Base-by-base conservation (phyloP, 2,797 vertebrate genomes). In the Anguilla marmorata region DNA sequence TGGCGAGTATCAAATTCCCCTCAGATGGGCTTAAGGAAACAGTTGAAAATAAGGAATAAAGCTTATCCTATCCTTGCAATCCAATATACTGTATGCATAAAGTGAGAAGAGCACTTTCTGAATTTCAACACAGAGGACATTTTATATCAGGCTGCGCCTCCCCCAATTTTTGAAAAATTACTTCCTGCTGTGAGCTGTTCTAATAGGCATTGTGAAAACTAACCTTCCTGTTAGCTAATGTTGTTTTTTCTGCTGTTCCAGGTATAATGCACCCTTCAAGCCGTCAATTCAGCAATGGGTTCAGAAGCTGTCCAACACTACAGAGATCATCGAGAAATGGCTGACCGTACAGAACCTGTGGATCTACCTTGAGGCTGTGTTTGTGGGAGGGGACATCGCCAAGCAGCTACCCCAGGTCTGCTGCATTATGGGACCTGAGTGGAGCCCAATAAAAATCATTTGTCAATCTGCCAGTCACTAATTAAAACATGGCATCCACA, bases 301-400 rank as follows among this genome's bases (percentile, higher is more conserved):
- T 1, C 96, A 97, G 86, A 97, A 97, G 84, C 90, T 98, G 69
- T 96, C 97, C 88, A 97, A 93, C 92, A 96, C 96, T 84, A 95
- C 95, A 1, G 97, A 97, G 92, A 94, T 97, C 88, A 95, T 97
- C 9, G 97, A 97, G 93, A 96, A 96, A 89, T 97, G 97, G 97
- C 50, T 97, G 88, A 96, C 92, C 0, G 97, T 97, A 14, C 97
- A 97, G 85, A 97, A 97, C 92, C 96, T 98, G 33, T 98, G 97
- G 97, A 95, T 98, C 94, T 98, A 98, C 90, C 95, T 98, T 82
- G 97, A 98, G 94, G 97, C 97, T 6, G 97, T 98, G 86, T 98
- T 98, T 89, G 96, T 97, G 88, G 97, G 96, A 30, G 97, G 97
- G 90, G 97, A 98, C 91, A 98, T 98, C 89, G 96, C 97, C 88